A percentile compares a stretch with the other conserved stretches of the same genome.
These are phyloP conservation scores for Vanessa tameamea DNA, from an alignment of 1,140 invertebrate genomes.

Conservation along the genomic window DNA sequence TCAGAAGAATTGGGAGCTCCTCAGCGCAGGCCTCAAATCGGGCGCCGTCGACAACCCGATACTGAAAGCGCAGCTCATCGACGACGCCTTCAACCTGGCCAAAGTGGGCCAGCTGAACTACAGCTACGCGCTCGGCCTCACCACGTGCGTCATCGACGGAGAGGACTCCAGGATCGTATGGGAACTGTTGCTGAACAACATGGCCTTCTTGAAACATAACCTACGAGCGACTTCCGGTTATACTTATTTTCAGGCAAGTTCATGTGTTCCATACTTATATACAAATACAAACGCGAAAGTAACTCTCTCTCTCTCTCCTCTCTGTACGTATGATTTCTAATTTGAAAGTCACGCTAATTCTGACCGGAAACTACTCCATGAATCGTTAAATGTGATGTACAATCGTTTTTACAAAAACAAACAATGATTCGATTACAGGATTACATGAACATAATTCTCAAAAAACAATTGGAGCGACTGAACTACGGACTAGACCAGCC, in stretches of 20 bases:
- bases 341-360: too few relatives aligned
- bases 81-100: constrained; percentile 90
- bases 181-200: constrained; percentile 79
- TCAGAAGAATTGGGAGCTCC: constrained; percentile 83
- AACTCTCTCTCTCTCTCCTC: too few relatives aligned
- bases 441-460: constrained; percentile 60
- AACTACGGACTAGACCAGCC: constrained; percentile 67
- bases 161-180: constrained; percentile 84
- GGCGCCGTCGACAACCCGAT: constrained; percentile 68
- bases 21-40: constrained; percentile 81
- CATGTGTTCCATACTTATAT: too few relatives aligned
- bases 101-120: constrained; percentile 81
- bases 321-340: too few relatives aligned
- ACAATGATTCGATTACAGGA: constrained; percentile 47
- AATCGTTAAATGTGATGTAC: neutral
- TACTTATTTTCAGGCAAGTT: constrained; percentile 67
- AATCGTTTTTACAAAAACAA: neutral
- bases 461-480: constrained; percentile 55
- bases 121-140: constrained; percentile 82
- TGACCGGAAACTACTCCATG: too few relatives aligned
- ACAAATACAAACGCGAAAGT: too few relatives aligned
- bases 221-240: constrained; percentile 61
- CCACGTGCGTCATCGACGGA: constrained; percentile 82
- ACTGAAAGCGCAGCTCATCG: constrained; percentile 89
- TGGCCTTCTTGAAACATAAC: constrained; percentile 73